phyloP scores from a whole-genome alignment of 2,888 invertebrate genomes.

The Unio pictorum region DNA sequence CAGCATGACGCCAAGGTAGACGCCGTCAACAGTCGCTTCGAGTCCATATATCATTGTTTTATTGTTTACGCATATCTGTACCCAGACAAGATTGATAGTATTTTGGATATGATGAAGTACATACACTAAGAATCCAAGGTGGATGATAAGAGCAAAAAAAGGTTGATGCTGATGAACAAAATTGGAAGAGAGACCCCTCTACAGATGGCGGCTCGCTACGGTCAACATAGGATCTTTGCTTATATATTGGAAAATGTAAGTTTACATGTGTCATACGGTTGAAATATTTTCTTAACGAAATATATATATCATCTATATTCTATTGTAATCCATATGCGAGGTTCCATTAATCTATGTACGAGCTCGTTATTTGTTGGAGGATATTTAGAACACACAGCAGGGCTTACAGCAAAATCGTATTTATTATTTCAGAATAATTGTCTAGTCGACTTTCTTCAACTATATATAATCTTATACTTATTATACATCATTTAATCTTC shows the following conservation, averaged over 20 bases:
- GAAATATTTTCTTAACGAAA: too few species aligned
- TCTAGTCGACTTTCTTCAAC: too few species aligned
- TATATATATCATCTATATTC: too few species aligned
- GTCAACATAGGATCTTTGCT: slow-evolving; percentile 40
- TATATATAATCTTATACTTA: too few species aligned
- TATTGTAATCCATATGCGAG: too few species aligned
- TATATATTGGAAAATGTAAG: slow-evolving; percentile 36
- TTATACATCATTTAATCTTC: too few species aligned
- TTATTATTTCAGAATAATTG: too few species aligned
- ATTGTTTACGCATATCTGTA: slow-evolving; percentile 39
- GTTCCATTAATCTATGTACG: too few species aligned
- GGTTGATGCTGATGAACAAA: slow-evolving; percentile 48
- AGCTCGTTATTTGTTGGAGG: too few species aligned
- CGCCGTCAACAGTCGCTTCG: slow-evolving; percentile 19
- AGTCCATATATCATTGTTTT: slow-evolving; percentile 8
- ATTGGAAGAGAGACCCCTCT: slow-evolving; percentile 34
- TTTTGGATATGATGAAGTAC: slow-evolving; percentile 28
- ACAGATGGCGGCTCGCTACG: slow-evolving; percentile 43
- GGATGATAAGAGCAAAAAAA: slow-evolving; percentile 13
- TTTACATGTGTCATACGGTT: too few species aligned
- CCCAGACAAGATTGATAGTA: slow-evolving; percentile 33
- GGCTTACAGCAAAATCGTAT: too few species aligned
- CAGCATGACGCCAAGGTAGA: slow-evolving; percentile 33
- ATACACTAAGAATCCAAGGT: slow-evolving; percentile 19
- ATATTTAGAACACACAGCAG: too few species aligned